phyloP scores from a whole-genome alignment of 2,888 invertebrate species.

The Lochmaea crataegi region DNA sequence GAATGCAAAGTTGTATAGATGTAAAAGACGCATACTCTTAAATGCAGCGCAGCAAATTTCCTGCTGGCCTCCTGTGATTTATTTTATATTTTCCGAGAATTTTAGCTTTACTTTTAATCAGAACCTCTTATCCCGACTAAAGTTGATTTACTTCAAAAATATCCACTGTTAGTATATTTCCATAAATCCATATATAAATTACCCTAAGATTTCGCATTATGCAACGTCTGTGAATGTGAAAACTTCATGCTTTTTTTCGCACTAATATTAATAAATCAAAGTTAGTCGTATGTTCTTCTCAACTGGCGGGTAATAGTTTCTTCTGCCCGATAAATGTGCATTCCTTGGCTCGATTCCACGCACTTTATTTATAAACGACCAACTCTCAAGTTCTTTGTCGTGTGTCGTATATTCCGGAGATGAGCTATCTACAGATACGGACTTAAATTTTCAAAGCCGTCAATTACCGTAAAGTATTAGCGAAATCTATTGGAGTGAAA shows the following conservation, averaged over 20 bases:
- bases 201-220: not conserved
- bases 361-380: constrained; percentile 45
- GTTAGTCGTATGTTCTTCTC: constrained; percentile 9
- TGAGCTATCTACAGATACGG: constrained; percentile 6
- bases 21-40: too few species aligned
- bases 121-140: too few species aligned
- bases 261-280: constrained; percentile 34
- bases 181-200: not conserved
- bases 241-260: not conserved
- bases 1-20: too few species aligned
- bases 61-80: too few species aligned
- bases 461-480: not conserved
- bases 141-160: too few species aligned
- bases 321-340: constrained; percentile 40
- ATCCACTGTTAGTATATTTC: not conserved
- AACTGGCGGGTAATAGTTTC: constrained; percentile 30
- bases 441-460: not conserved
- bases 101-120: too few species aligned
- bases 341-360: constrained; percentile 46
- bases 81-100: too few species aligned
- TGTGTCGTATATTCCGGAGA: constrained; percentile 18
- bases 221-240: constrained; percentile 9
- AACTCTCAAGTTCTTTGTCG: constrained; percentile 37
- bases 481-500: not conserved
- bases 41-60: too few species aligned